A percentile compares a stretch with the other conserved stretches of the same genome.
These are phyloP conservation scores for Hyalella azteca DNA, from an alignment of 2,888 invertebrate genomes.

Conservation along the genomic window DNA sequence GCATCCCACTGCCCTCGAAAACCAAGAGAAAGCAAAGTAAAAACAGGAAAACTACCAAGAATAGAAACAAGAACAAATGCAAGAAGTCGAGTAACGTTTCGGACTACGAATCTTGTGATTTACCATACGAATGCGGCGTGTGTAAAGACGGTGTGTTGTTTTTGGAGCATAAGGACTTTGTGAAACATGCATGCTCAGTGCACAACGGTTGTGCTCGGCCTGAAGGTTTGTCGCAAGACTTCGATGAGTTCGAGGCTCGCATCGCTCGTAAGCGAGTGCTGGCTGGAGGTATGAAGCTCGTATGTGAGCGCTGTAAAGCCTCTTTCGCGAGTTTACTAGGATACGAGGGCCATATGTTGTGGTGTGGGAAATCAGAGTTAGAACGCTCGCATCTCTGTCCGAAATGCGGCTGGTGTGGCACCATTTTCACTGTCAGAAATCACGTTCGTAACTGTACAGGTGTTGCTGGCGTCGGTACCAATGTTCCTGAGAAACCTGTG, in stretches of 20 bases:
- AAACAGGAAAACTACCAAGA: background rate
- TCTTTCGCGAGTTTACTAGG: slow-evolving; percentile 42
- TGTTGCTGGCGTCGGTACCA: too few species aligned
- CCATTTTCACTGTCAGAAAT: background rate
- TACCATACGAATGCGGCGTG: background rate
- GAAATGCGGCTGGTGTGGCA: slow-evolving; percentile 37
- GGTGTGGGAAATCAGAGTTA: slow-evolving; percentile 41
- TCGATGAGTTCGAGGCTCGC: slow-evolving; percentile 27
- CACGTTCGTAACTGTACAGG: background rate
- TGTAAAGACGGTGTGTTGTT: slow-evolving; percentile 3
- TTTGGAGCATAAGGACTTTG: slow-evolving; percentile 28
- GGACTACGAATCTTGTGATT: background rate
- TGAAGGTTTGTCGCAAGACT: slow-evolving; percentile 46
- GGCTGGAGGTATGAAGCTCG: slow-evolving; percentile 26
- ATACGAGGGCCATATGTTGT: slow-evolving; percentile 38
- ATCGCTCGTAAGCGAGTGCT: slow-evolving; percentile 34
- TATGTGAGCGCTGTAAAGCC: slow-evolving; percentile 42
- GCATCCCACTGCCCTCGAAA: background rate
- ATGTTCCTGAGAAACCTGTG: too few species aligned
- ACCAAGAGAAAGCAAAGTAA: background rate
- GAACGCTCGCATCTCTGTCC: slow-evolving; percentile 34
- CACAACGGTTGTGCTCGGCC: slow-evolving; percentile 52
- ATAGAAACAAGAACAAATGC: background rate
- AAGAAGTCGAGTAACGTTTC: background rate
- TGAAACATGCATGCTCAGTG: slow-evolving; percentile 15